Conservation (phyloP, 2,888 invertebrate genomes). For the Bellardia bayeri region DNA sequence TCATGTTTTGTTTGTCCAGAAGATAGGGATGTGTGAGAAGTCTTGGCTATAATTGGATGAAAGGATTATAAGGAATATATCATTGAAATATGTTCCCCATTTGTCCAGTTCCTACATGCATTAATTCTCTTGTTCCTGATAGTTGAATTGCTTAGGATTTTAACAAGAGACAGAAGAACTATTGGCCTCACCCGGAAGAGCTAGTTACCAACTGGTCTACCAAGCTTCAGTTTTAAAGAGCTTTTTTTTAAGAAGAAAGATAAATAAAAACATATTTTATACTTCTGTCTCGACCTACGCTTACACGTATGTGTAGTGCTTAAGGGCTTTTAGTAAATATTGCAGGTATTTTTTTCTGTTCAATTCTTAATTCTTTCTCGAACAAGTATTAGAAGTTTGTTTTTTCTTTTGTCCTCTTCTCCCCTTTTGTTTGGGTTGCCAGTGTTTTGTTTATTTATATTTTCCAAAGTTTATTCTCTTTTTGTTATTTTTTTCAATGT, state of each 20-base stretch:
- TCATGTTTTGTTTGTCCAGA: slow-evolving; percentile 6
- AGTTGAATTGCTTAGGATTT: too few relatives aligned
- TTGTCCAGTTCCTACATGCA: too few relatives aligned
- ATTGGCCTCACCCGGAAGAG: too few relatives aligned
- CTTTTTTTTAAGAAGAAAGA: too few relatives aligned
- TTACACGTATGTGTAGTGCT: slow-evolving; percentile 17
- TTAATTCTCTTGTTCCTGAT: too few relatives aligned
- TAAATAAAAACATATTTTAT: background rate
- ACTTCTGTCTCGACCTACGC: background rate
- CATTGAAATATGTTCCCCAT: too few relatives aligned
- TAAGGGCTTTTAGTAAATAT: slow-evolving; percentile 32
- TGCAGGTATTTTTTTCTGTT: slow-evolving; percentile 40
- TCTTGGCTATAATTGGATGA: background rate
- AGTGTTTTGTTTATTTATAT: background rate
- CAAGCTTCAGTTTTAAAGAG: background rate
- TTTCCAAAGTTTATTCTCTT: slow-evolving; percentile 10
- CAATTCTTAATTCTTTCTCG: slow-evolving; percentile 27
- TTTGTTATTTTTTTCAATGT: background rate
- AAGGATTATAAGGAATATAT: background rate
- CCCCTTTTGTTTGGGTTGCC: background rate
- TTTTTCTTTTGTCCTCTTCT: slow-evolving; percentile 3
- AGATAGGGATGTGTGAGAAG: background rate
- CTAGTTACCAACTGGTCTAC: background rate
- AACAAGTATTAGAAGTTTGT: slow-evolving; percentile 20
- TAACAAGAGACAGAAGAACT: too few relatives aligned